Evolutionary conservation across 2,888 invertebrate species (phyloP), one percentile per base, ranked within the genome.

Genomic region (Pandemis corylana): DNA sequence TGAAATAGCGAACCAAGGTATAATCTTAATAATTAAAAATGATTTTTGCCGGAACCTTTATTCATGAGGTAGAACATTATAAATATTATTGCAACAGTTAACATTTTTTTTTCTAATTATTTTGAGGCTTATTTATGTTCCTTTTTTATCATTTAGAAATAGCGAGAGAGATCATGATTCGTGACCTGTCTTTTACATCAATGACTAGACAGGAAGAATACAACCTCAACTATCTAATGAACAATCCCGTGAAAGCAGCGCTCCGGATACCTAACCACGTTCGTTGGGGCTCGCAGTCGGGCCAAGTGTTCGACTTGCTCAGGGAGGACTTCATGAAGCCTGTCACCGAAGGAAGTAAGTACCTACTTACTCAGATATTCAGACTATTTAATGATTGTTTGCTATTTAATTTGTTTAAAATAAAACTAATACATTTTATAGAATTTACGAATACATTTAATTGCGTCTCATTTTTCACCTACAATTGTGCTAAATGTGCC

Each of bases 281-380:
- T 3, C 89, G 84, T 0, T 98, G 97, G 96, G 96, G 96, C 69
- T 94, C 93, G 0, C 96, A 96, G 82, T 95, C 96, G 7, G 75
- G 80, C 6, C 65, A 76, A 0, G 97, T 97, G 0, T 97, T 97
- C 83, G 79, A 84, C 41, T 86, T 89, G 44, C 93, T 97, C 53
- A 80, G 84, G 9, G 95, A 80, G 7, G 98, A 98, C 84, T 97
- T 98, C 83, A 97, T 98, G 97, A 97, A 96, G 85, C 97, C 98
- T 0, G 97, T 96, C 41, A 96, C 96, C 4, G 90, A 96, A 74
- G 88, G 90, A 80, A 89, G 93, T 94, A 70, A 86, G 91, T 56
- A 9, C n/a, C n/a, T n/a, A n/a, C n/a, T n/a, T n/a, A n/a, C 65
- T 0, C n/a, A 28, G 15, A 56, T 65, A 42, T 56, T 44, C 9